Base-by-base conservation (phyloP, 2,797 vertebrate genomes). In the Rousettus madagascariensis region DNA sequence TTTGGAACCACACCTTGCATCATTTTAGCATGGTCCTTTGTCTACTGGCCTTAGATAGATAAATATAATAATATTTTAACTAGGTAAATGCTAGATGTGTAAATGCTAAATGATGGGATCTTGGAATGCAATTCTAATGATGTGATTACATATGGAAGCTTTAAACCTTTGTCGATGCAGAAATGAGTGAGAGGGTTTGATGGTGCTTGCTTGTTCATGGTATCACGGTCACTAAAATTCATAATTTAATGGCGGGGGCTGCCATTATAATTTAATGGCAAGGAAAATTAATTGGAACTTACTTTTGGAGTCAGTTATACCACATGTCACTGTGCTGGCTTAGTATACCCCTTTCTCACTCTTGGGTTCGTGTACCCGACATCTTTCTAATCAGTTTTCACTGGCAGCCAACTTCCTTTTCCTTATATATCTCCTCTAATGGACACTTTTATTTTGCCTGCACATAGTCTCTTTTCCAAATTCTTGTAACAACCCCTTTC, bases 31-130 rank as follows among this genome's bases (percentile, higher is more conserved):
- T 65, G 90, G 51, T 41, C 61, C 83, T 79, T 13, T 66, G 12
- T 75, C 46, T 78, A 92, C 36, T 92, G 51, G 11, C 38, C 94
- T 94, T 61, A 78, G 41, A 43, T 66, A 83, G 94, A 65, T 72
- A 91, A 91, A 88, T 72, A 92, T 93, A 96, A 83, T 96, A 53
- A 78, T 93, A 41, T 94, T 86, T 96, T 88, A 94, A 72, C 85
- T 95, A 86, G 94, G 46, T 95, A 88, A 95, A 61, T 69, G 77
- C 68, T 68, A 28, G 80, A 61, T 90, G 59, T 93, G 57, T 80
- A 94, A 92, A 74, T 84, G 59, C 38, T 38, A 55, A 75, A 75
- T 82, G 95, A 80, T 22, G 30, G 63, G 72, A 66, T 86, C 57
- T 38, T 46, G 69, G 92, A 92, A 86, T 93, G 83, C 46, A 80